Base-by-base conservation (phyloP, 2,113 vertebrate species). In the Thalassoma bifasciatum region DNA sequence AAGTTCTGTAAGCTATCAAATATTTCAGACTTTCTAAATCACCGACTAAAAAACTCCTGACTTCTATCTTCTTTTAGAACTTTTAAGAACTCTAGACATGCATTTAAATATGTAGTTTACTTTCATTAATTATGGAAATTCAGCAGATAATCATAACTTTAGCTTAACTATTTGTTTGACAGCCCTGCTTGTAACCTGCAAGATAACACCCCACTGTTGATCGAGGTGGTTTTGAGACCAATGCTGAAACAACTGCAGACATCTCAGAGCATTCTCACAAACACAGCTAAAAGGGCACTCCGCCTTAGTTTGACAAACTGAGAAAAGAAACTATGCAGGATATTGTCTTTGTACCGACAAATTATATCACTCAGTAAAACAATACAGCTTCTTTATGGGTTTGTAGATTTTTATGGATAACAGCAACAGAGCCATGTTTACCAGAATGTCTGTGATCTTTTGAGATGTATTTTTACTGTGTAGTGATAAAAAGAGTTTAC, bases 371-470 rank as follows among this genome's bases (percentile, higher is more conserved):
- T 23, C 44, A 46, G 1, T 58, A 34, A 44, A 63, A 23, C 23
- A 24, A 1, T 50, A 17, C 10, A 22, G 7, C 13, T 26, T 21
- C 17, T 49, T 22, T 5, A 47, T 56, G 14, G 47, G 57, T 30
- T 77, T 62, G 68, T 26, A 61, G 22, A 22, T 36, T 37, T 50
- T 73, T 50, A 56, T 23, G n/a, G 51, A 26, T 3, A 46, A 46
- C 10, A 8, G 44, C 9, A 1, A 21, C 17, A 46, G 16, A 19
- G 16, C 44, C 44, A 17, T 14, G 44, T 17, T 7, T 46, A 7
- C 44, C 44, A 46, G 14, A 46, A 6, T 46, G 7, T 7, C 17
- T 46, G 40, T 42, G 40, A 42, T 42, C 40, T 46, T 46, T 46
- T 19, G 7, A 17, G 14, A 8, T 17, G 3, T 46, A 6, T 46